Evolutionary conservation across 2,888 invertebrate species (phyloP).

Genomic region (Cataglyphis livida): DNA sequence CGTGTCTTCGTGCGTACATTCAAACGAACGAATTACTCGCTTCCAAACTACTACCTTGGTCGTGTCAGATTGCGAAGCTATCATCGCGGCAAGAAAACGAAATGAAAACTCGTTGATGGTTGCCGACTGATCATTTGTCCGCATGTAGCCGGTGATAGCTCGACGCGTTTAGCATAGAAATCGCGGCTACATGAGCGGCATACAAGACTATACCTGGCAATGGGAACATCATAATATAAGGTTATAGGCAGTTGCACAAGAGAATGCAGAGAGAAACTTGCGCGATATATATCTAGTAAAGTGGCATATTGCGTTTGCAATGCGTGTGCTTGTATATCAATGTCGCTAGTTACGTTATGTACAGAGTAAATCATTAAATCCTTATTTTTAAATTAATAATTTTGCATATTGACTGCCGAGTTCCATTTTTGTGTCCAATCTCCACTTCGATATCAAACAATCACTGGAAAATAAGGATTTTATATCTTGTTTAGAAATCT

Average conservation of each 20-base stretch:
- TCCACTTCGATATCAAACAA: too few species aligned
- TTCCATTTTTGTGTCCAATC: too few species aligned
- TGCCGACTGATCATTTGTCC: constrained; percentile 49
- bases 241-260: constrained; percentile 1
- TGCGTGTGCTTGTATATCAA: not conserved
- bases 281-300: constrained; percentile 5
- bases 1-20: not conserved
- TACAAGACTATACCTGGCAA: constrained; percentile 60
- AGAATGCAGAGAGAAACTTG: constrained; percentile 22
- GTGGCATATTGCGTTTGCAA: not conserved
- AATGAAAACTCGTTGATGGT: constrained; percentile 35
- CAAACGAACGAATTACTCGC: not conserved
- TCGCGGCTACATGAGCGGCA: constrained; percentile 59
- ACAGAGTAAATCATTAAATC: too few species aligned
- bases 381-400: too few species aligned
- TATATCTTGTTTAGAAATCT: too few species aligned
- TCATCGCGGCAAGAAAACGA: constrained; percentile 40
- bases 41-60: not conserved
- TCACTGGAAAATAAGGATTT: too few species aligned
- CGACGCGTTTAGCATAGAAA: constrained; percentile 70
- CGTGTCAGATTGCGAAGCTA: not conserved
- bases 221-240: constrained; percentile 36
- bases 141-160: constrained; percentile 57
- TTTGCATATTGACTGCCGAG: too few species aligned
- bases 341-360: not conserved